Evolutionary conservation across 1,140 invertebrate species (phyloP), one percentile per base, ranked within the genome.

Genomic region (Ips nitidus): DNA sequence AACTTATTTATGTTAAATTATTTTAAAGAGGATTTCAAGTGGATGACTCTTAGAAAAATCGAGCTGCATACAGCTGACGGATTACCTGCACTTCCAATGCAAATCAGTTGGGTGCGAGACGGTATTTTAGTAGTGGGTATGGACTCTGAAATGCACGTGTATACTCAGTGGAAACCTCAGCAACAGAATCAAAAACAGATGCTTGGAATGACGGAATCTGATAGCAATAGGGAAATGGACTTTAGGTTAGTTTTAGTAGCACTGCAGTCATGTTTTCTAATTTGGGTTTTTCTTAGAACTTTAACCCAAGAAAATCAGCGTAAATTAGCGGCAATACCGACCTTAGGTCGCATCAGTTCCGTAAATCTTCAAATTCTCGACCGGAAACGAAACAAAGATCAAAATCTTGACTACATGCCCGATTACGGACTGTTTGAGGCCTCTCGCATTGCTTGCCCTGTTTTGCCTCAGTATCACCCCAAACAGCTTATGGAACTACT

Each of bases 71-170:
- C 97, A 0, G 97, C 95, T 0, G 98, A 99, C 80, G 95, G 96
- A 0, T 80, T 99, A 50, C 94, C 95, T 41, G 95, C 98, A 0
- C 80, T 99, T 8, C 98, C 98, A 0, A 98, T 99, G 92, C 95
- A 98, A 79, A 93, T 98, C 71, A 97, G 94, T 0, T 99, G 98
- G 98, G 97, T 98, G 1, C 86, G 97, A 41, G 96, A 98, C 77
- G 98, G 98, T 2, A 96, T 99, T 71, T 83, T 99, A 2, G 94
- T 99, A 0, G 95, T 99, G 3, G 98, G 97, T 38, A 98, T 99
- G 96, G 95, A 98, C 78, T 99, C 96, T 41, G 98, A 99, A 81
- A 98, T 99, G 95, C 95, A 99, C 76, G 95, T 99, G 0, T 99
- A 98, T 79, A 97, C 95, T 0, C 98, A 99, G 80, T 99, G 98